A percentile compares a stretch with the other conserved stretches of the same genome.
Conservation (phyloP, 2,113 vertebrate genomes). For the Scytalopus superciliaris region DNA sequence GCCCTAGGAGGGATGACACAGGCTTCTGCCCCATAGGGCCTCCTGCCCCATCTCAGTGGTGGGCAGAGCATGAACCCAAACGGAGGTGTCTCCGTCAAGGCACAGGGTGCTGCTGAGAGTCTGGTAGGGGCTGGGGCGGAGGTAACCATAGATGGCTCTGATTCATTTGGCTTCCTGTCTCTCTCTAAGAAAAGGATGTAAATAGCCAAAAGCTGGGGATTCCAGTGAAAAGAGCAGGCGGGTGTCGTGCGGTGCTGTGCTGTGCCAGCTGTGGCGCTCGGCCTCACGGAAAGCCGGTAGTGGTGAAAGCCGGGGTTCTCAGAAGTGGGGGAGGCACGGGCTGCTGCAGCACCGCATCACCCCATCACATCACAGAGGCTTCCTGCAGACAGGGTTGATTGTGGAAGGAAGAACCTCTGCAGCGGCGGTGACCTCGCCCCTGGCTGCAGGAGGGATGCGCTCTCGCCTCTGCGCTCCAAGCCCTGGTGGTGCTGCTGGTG, state of each 20-base stretch:
- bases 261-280: slow-evolving; percentile 13
- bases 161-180: slow-evolving; percentile 68
- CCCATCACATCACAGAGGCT: slow-evolving; percentile 61
- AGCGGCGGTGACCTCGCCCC: not conserved
- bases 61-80: not conserved
- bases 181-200: slow-evolving; percentile 71
- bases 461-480: accelerated
- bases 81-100: not conserved
- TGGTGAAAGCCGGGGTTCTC: slow-evolving; percentile 80
- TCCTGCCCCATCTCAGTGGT: not conserved
- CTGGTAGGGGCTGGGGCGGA: not conserved
- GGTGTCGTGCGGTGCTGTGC: slow-evolving; percentile 4
- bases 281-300: slow-evolving; percentile 85
- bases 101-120: accelerated
- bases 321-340: slow-evolving; percentile 76
- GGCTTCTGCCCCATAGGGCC: not conserved
- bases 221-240: slow-evolving; percentile 66
- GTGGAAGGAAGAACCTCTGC: slow-evolving; percentile 20
- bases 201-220: slow-evolving; percentile 64
- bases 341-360: slow-evolving; percentile 48
- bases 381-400: slow-evolving; percentile 59
- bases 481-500: accelerated
- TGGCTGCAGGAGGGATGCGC: not conserved
- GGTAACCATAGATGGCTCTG: slow-evolving; percentile 26
- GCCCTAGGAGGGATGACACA: not conserved